Percentiles rank a stretch among this genome's conserved stretches.
Conservation (phyloP, 2,113 vertebrate species). For the Micronycteris hirsuta region DNA sequence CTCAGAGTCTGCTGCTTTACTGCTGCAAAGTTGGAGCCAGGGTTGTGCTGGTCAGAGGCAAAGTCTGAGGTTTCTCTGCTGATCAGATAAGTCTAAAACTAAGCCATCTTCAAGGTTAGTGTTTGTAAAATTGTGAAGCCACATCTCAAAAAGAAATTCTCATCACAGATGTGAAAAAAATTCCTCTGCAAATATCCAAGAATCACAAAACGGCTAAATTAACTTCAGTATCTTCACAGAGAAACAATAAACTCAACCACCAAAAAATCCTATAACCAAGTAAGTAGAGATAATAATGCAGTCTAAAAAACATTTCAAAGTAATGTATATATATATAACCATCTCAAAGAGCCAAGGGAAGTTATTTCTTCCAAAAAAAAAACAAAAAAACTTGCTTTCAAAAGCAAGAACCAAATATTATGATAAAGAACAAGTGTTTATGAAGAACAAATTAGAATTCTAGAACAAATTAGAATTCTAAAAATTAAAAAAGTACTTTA, state of each 20-base stretch:
- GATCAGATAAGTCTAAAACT: not conserved
- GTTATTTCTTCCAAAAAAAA: not conserved
- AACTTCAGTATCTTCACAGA: not conserved
- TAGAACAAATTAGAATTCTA: not conserved
- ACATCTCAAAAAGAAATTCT: not conserved
- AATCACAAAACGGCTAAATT: not conserved
- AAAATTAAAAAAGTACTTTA: not conserved
- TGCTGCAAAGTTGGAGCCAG: not conserved
- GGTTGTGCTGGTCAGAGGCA: not conserved
- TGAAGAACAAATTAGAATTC: not conserved
- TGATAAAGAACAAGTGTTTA: not conserved
- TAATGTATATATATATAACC: not conserved
- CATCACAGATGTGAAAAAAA: not conserved
- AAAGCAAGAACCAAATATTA: not conserved
- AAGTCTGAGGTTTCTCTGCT: not conserved
- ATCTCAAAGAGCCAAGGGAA: not conserved
- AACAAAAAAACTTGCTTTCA: not conserved
- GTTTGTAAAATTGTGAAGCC: not conserved
- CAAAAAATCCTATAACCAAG: not conserved
- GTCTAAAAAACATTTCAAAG: not conserved
- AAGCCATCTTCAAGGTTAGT: not conserved
- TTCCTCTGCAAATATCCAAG: not conserved
- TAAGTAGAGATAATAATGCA: not conserved
- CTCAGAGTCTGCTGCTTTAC: not conserved
- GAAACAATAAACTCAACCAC: not conserved